phyloP scores from a whole-genome alignment of 1,140 invertebrate species.

The Mycetomoellerius zeteki region DNA sequence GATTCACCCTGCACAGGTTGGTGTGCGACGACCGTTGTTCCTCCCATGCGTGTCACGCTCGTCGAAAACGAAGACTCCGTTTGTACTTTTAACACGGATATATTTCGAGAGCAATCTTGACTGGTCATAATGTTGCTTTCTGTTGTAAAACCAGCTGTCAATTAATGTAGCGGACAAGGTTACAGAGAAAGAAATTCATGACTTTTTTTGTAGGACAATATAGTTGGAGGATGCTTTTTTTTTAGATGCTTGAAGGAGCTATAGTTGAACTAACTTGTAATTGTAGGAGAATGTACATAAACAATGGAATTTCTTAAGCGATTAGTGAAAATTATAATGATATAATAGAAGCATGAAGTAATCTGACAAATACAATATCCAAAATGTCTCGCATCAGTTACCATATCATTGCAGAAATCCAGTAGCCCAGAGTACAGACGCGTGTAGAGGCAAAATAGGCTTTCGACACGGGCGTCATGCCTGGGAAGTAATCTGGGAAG shows the following conservation, averaged over 20 bases:
- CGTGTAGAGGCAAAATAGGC: conserved; percentile 97
- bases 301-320: background rate
- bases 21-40: background rate
- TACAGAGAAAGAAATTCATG: background rate
- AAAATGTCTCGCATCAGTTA: conserved; percentile 44
- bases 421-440: conserved; percentile 99
- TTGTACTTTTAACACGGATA: background rate
- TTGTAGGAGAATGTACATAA: background rate
- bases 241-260: background rate
- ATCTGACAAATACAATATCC: conserved; percentile 17
- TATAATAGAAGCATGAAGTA: background rate
- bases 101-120: background rate
- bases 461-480: conserved; percentile 97
- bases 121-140: background rate
- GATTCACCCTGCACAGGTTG: conserved; percentile 97
- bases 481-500: conserved; percentile 99
- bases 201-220: background rate
- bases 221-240: background rate
- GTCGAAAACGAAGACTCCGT: too few relatives aligned
- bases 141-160: background rate
- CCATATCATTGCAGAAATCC: conserved; percentile 91
- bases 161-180: background rate
- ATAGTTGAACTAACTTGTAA: background rate
- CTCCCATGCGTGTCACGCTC: too few relatives aligned
- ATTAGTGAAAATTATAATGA: background rate